Percentiles rank a stretch among this genome's conserved stretches.
Evolutionary conservation across 2,797 vertebrate species (phyloP).

Genomic region (Sebastes nivosus): DNA sequence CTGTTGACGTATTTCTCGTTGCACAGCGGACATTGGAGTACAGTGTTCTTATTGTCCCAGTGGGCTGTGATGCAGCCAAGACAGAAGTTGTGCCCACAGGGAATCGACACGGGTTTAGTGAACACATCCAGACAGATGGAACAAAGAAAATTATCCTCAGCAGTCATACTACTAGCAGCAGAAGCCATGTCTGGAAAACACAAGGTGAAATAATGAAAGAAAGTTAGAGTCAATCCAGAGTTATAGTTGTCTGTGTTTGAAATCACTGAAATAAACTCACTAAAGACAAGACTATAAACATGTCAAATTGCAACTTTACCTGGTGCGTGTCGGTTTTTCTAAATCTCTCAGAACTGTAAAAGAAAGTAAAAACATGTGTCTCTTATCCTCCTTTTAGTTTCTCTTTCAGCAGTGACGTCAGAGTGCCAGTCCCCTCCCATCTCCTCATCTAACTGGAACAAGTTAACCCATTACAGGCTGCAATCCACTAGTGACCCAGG

Average conservation of each 20-base stretch:
- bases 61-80: constrained; percentile 39
- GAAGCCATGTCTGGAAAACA: constrained; percentile 56
- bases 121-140: constrained; percentile 65
- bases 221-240: background rate
- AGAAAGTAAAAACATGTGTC: fast-evolving
- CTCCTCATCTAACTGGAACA: background rate
- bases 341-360: background rate
- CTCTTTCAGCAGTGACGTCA: constrained; percentile 23
- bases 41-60: constrained; percentile 7
- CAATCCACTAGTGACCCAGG: background rate
- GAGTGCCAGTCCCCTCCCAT: background rate
- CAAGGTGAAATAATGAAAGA: background rate
- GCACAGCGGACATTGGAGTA: constrained; percentile 60
- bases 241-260: background rate
- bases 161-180: background rate
- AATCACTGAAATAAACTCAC: background rate
- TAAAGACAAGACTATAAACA: background rate
- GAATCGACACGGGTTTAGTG: constrained; percentile 54
- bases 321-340: background rate
- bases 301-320: constrained; percentile 25
- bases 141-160: constrained; percentile 47
- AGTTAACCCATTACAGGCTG: constrained; percentile 61
- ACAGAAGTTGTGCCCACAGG: constrained; percentile 72
- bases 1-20: constrained; percentile 16
- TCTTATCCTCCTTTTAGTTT: constrained; percentile 18